Percentiles rank a stretch among this genome's conserved stretches.
phyloP scores from a whole-genome alignment of 2,888 invertebrate species.

The Piscicola geometra region DNA sequence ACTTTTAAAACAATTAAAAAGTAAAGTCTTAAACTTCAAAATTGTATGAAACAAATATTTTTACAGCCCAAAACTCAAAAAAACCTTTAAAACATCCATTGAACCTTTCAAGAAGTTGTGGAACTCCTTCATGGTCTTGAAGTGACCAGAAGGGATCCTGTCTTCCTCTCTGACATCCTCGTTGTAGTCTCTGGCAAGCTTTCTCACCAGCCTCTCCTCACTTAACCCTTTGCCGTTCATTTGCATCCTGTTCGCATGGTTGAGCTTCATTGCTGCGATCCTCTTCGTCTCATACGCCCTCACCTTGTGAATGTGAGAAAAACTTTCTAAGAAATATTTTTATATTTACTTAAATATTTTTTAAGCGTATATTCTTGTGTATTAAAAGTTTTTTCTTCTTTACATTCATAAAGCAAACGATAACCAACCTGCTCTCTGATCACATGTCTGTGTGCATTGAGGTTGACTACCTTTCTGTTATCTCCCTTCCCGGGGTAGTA shows the following conservation, averaged over 20 bases:
- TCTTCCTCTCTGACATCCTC: slow-evolving; percentile 32
- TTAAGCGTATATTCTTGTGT: too few species aligned
- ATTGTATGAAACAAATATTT: too few species aligned
- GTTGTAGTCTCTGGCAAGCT: slow-evolving; percentile 38
- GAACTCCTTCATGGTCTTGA: slow-evolving; percentile 38
- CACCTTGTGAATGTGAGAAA: slow-evolving; percentile 26
- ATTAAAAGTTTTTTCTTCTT: too few species aligned
- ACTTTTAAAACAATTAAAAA: too few species aligned
- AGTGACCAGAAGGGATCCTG: slow-evolving; percentile 25
- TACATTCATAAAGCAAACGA: neutral
- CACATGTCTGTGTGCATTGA: slow-evolving; percentile 24
- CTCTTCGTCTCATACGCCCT: slow-evolving; percentile 44
- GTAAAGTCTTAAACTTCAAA: too few species aligned
- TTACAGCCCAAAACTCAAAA: neutral
- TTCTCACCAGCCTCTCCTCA: slow-evolving; percentile 36
- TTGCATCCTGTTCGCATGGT: slow-evolving; percentile 38
- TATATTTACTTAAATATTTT: neutral
- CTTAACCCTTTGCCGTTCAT: slow-evolving; percentile 39
- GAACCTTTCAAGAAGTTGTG: slow-evolving; percentile 40
- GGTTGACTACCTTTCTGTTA: slow-evolving; percentile 21
- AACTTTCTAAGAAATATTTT: neutral
- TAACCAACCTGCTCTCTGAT: slow-evolving; percentile 32
- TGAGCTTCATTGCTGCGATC: slow-evolving; percentile 37
- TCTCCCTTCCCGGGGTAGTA: slow-evolving; percentile 12
- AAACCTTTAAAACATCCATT: too few species aligned